A percentile compares a stretch with the other conserved stretches of the same genome.
These are phyloP conservation scores for Criorhina ranunculi DNA, from an alignment of 2,888 invertebrate species.

Conservation along the genomic window DNA sequence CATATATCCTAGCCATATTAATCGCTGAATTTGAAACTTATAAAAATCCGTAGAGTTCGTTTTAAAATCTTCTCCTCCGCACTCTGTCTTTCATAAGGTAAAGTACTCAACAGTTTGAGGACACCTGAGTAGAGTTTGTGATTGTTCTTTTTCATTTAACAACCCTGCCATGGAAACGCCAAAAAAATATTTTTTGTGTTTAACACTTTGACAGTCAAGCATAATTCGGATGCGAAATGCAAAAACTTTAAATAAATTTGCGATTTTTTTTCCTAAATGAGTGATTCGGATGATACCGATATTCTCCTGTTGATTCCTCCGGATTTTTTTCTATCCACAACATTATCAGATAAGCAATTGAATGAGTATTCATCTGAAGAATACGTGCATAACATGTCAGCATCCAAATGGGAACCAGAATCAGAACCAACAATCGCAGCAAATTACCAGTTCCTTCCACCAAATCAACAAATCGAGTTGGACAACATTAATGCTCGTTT, in stretches of 20 bases:
- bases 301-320: constrained; percentile 92
- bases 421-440: not conserved
- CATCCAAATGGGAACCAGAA: constrained; percentile 59
- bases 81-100: too few species aligned
- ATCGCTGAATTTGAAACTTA: too few species aligned
- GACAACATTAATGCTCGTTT: constrained; percentile 82
- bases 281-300: constrained; percentile 93
- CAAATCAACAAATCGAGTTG: constrained; percentile 80
- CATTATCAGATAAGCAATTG: constrained; percentile 41
- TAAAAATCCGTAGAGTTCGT: too few species aligned
- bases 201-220: not conserved
- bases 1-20: too few species aligned
- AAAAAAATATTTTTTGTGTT: constrained; percentile 10
- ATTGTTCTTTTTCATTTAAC: not conserved
- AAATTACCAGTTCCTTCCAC: constrained; percentile 78
- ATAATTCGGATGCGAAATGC: not conserved
- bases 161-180: constrained; percentile 13
- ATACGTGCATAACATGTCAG: constrained; percentile 37
- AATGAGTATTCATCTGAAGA: constrained; percentile 51
- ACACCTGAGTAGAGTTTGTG: not conserved
- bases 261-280: constrained; percentile 84
- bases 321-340: constrained; percentile 87
- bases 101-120: not conserved
- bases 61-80: too few species aligned
- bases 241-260: constrained; percentile 5